Evolutionary conservation across 1,140 invertebrate genomes (phyloP).

Genomic region (Drosophila ohnishii): DNA sequence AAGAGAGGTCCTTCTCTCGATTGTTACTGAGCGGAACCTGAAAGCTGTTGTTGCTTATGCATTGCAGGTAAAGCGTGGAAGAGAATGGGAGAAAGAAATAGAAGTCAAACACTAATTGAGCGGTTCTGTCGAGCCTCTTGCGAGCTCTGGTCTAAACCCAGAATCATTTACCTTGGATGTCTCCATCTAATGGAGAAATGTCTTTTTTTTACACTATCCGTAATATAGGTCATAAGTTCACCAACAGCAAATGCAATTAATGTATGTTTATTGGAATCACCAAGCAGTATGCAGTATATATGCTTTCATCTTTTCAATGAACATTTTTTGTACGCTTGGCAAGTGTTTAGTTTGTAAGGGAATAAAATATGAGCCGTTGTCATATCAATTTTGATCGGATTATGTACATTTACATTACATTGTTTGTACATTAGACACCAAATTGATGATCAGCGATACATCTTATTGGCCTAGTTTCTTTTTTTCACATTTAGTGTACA

Average conservation of each 20-base stretch:
- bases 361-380: neutral
- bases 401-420: constrained; percentile 26
- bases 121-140: neutral
- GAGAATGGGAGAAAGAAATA: neutral
- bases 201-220: too few relatives aligned
- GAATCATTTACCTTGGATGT: neutral
- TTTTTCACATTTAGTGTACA: constrained; percentile 31
- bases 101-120: too few relatives aligned
- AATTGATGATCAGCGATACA: constrained; percentile 7
- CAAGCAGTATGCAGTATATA: neutral
- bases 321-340: neutral
- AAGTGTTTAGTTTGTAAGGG: neutral
- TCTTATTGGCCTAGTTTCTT: neutral
- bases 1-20: neutral
- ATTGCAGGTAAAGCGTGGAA: neutral
- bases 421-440: constrained; percentile 19
- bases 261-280: constrained; percentile 1
- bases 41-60: neutral
- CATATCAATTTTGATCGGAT: neutral
- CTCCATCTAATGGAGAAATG: neutral
- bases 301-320: neutral
- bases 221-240: neutral
- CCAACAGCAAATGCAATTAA: too few relatives aligned
- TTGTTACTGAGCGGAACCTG: neutral
- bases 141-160: neutral